Evolutionary conservation across 2,888 invertebrate genomes (phyloP).

Genomic region (Drosophila nr. perissopoda): DNA sequence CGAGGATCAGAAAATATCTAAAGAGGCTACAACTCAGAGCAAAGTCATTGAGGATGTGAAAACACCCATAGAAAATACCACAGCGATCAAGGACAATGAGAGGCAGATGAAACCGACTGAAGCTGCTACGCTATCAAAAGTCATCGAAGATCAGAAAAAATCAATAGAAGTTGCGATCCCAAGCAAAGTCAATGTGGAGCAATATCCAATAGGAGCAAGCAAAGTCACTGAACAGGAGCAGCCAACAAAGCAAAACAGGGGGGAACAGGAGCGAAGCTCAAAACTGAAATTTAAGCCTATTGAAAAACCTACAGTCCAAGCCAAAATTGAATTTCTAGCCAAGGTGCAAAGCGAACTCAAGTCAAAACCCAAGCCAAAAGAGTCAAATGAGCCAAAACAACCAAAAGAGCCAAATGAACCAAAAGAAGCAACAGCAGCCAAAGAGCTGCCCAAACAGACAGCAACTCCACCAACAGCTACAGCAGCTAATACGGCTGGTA

Average conservation of each 20-base stretch:
- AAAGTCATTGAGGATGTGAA: neutral
- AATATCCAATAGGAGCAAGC: neutral
- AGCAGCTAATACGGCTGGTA: neutral
- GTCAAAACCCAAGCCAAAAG: slow-evolving; percentile 44
- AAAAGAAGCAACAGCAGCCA: neutral
- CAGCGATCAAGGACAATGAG: neutral
- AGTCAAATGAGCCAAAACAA: neutral
- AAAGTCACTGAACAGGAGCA: neutral
- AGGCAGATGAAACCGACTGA: neutral
- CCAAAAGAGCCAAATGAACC: neutral
- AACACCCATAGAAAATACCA: neutral
- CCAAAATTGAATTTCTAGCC: slow-evolving; percentile 55
- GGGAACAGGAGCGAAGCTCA: neutral
- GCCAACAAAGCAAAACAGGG: neutral
- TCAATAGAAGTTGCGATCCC: neutral
- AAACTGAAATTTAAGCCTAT: neutral
- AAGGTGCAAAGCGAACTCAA: slow-evolving; percentile 62
- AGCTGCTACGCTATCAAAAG: neutral
- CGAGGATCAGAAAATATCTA: neutral
- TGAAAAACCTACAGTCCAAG: slow-evolving; percentile 37
- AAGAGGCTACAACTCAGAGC: neutral
- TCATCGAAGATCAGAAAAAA: neutral
- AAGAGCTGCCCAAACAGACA: slow-evolving; percentile 3
- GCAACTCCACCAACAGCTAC: neutral
- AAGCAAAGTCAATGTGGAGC: neutral